A percentile compares a stretch with the other conserved stretches of the same genome.
Evolutionary conservation across 2,797 vertebrate species (phyloP).

Genomic region (Emydoidea blandingii): DNA sequence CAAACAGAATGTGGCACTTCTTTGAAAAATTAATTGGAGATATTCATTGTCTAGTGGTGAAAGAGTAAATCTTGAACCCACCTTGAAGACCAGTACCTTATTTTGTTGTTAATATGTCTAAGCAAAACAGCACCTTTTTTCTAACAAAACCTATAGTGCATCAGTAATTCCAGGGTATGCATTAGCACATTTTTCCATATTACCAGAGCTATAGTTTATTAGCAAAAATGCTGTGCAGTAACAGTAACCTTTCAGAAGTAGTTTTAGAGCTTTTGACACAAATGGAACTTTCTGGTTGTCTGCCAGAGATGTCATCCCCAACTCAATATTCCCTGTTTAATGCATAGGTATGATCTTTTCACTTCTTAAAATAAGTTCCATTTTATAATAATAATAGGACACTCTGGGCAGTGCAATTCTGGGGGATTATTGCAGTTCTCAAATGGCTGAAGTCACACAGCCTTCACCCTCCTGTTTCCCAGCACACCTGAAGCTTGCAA

Average conservation of each 20-base stretch:
- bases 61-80: background rate
- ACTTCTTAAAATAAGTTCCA: background rate
- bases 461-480: background rate
- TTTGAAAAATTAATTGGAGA: background rate
- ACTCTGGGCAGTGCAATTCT: background rate
- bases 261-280: background rate
- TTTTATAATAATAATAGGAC: background rate
- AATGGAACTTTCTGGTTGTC: background rate
- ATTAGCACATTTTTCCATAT: background rate
- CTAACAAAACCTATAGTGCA: background rate
- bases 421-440: background rate
- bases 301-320: background rate
- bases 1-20: rapidly evolving
- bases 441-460: background rate
- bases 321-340: background rate
- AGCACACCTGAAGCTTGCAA: background rate
- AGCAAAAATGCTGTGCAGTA: background rate
- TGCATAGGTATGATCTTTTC: background rate
- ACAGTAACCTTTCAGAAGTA: background rate
- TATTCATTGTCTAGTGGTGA: background rate
- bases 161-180: background rate
- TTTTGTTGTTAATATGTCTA: background rate
- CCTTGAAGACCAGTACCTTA: background rate
- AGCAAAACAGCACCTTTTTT: background rate
- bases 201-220: background rate